Evolutionary conservation across 1,140 invertebrate genomes (phyloP).

Genomic region (Aphaenogaster floridana): DNA sequence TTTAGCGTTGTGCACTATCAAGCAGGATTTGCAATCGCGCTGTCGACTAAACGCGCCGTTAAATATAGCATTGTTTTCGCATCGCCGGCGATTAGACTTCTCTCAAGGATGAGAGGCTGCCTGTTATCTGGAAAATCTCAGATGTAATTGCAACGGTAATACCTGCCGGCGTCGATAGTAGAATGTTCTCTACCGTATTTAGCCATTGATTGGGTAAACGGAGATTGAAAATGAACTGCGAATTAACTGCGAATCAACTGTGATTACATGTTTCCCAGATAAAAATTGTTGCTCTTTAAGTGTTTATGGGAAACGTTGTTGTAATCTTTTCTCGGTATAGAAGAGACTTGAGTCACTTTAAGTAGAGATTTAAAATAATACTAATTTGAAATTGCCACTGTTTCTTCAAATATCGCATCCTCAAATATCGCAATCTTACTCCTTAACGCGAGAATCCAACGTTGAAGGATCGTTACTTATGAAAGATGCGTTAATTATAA

Average conservation of each 20-base stretch:
- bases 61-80: slow-evolving; percentile 51
- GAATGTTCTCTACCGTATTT: slow-evolving; percentile 30
- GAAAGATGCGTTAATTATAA: neutral
- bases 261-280: slow-evolving; percentile 7
- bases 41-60: slow-evolving; percentile 30
- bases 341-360: neutral
- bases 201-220: slow-evolving; percentile 35
- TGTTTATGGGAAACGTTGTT: slow-evolving; percentile 13
- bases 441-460: neutral
- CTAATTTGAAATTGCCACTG: neutral
- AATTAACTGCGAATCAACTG: slow-evolving; percentile 34
- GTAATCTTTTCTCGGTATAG: neutral
- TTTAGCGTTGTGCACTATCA: neutral
- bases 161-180: slow-evolving; percentile 35
- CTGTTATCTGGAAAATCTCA: slow-evolving; percentile 46
- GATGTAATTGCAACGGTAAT: slow-evolving; percentile 59
- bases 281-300: neutral
- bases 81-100: slow-evolving; percentile 29
- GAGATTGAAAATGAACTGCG: slow-evolving; percentile 35
- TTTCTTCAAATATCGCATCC: neutral
- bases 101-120: slow-evolving; percentile 50
- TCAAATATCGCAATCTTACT: neutral
- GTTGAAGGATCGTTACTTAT: neutral
- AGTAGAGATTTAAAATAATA: neutral
- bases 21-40: slow-evolving; percentile 21